These are phyloP conservation scores for Volucella bombylans DNA, from an alignment of 2,888 invertebrate species.

Conservation along the genomic window DNA sequence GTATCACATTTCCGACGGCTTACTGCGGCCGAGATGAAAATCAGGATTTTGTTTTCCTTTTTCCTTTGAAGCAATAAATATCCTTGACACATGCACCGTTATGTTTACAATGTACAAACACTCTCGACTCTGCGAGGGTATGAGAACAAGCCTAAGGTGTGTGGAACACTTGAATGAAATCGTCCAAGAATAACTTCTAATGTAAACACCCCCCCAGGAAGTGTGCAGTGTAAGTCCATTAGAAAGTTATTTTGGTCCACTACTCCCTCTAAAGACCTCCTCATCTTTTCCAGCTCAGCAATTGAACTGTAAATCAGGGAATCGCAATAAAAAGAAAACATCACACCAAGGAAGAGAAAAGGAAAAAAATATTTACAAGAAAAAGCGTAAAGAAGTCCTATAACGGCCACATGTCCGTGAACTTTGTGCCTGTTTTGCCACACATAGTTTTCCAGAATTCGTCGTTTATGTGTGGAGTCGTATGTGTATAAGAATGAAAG, in stretches of 20 bases:
- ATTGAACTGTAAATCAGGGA: background rate
- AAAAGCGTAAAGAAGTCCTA: background rate
- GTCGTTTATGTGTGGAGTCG: background rate
- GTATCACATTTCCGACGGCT: too few relatives aligned
- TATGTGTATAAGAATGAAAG: too few relatives aligned
- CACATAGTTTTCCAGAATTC: background rate
- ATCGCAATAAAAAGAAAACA: background rate
- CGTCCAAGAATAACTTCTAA: slow-evolving; percentile 32
- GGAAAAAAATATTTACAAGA: slow-evolving; percentile 3
- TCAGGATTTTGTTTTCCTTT: background rate
- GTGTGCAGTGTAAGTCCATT: slow-evolving; percentile 25
- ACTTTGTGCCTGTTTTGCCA: background rate
- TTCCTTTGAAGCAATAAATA: slow-evolving; percentile 18
- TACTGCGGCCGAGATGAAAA: too few relatives aligned
- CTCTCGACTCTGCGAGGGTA: background rate
- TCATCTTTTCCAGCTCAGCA: background rate
- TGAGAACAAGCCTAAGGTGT: background rate
- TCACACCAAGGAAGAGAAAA: background rate
- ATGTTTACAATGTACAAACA: slow-evolving; percentile 22
- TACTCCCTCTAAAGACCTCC: background rate
- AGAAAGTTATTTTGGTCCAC: background rate
- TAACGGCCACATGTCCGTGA: slow-evolving; percentile 17
- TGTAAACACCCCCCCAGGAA: slow-evolving; percentile 30
- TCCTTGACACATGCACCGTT: slow-evolving; percentile 9
- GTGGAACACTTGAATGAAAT: slow-evolving; percentile 26